These are phyloP conservation scores for Muscicapa striata DNA, from an alignment of 2,797 vertebrate genomes.

Conservation along the genomic window DNA sequence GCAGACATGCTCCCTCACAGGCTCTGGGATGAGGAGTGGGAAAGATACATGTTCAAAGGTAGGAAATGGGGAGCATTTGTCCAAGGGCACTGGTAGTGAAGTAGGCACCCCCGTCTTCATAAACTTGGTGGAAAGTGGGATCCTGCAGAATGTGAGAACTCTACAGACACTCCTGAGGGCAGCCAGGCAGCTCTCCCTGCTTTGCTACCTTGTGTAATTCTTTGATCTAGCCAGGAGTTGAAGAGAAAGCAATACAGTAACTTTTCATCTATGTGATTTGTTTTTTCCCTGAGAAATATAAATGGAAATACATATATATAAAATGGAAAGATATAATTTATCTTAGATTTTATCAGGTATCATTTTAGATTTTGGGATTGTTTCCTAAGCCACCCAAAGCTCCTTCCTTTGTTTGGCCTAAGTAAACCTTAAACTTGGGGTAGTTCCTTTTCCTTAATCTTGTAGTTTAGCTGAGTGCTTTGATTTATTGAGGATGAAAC, in stretches of 20 bases:
- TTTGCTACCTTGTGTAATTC: not conserved
- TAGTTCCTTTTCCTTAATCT: not conserved
- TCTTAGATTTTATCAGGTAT: not conserved
- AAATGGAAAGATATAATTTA: not conserved
- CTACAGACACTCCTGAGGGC: not conserved
- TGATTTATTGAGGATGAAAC: not conserved
- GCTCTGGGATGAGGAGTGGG: not conserved
- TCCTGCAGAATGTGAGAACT: not conserved
- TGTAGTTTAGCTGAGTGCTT: not conserved
- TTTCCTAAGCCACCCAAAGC: not conserved
- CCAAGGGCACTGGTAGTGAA: not conserved
- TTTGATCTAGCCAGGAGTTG: not conserved
- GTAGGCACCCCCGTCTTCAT: conserved; percentile 1
- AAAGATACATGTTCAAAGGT: conserved; percentile 43
- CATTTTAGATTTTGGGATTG: not conserved
- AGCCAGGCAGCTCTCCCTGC: not conserved
- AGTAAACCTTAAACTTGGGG: not conserved
- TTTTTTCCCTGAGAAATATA: not conserved
- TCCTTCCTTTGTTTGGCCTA: not conserved
- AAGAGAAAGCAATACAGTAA: not conserved
- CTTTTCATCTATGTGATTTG: not conserved
- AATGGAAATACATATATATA: not conserved
- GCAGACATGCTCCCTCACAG: conserved; percentile 49
- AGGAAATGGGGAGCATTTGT: conserved; percentile 22
- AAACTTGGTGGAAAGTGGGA: not conserved